Percentiles rank a stretch among this genome's conserved stretches.
Conservation (phyloP, 53 echinoderm and acorn worm genomes). For the Stichopus horrens region DNA sequence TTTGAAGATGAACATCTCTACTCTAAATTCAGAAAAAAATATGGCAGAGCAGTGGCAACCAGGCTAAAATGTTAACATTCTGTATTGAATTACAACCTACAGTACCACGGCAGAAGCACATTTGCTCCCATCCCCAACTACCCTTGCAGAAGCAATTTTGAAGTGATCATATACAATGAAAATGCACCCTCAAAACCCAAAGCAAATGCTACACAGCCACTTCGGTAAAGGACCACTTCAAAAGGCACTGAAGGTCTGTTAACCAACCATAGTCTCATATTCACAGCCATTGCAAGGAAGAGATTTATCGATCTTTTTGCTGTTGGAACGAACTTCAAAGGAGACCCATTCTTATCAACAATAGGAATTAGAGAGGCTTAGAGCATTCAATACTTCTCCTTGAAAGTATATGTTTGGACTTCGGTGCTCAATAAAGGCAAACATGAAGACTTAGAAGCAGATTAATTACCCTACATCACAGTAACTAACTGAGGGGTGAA, state of each 20-base stretch:
- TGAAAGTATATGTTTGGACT: constrained; percentile 6
- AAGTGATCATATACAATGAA: no score
- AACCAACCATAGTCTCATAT: no score
- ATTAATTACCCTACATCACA: not conserved
- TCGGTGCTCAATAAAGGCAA: not conserved
- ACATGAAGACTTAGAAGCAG: not conserved
- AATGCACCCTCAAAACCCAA: not conserved
- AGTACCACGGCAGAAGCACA: no score
- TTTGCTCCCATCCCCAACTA: no score
- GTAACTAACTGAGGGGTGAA: not conserved
- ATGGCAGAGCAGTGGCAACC: no score
- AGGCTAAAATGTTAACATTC: no score
- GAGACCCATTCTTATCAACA: not conserved
- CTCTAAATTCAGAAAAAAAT: no score
- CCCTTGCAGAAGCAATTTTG: no score
- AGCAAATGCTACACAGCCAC: not conserved
- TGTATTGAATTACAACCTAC: no score
- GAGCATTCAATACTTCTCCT: constrained; percentile 16
- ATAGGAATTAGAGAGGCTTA: constrained; percentile 34
- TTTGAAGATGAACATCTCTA: no score
- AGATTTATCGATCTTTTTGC: not conserved
- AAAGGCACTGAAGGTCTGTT: no score
- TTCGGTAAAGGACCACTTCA: not conserved
- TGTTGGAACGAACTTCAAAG: constrained; percentile 18
- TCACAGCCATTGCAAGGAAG: no score